Percentiles rank a stretch among this genome's conserved stretches.
These are phyloP conservation scores for Poecile montanus DNA, from an alignment of 2,797 vertebrate species.

Conservation along the genomic window DNA sequence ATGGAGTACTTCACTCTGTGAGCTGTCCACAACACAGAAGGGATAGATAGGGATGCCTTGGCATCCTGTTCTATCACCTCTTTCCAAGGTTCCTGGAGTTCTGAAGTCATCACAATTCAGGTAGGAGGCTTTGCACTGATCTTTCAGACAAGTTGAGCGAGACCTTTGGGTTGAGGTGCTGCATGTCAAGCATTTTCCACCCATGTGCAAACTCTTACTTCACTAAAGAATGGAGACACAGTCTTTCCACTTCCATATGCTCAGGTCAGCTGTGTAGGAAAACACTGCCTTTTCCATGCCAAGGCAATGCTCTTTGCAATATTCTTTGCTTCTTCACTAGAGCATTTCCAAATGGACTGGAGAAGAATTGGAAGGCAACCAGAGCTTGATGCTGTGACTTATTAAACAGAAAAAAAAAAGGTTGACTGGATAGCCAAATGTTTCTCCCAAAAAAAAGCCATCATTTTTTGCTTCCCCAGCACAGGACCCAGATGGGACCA, in stretches of 20 bases:
- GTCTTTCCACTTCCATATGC: background rate
- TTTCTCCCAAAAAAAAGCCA: background rate
- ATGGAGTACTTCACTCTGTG: background rate
- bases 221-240: background rate
- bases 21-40: background rate
- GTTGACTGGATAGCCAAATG: background rate
- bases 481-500: slow-evolving; percentile 35
- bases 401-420: background rate
- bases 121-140: background rate
- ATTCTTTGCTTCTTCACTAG: background rate
- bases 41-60: background rate
- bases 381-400: background rate
- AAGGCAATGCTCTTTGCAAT: background rate
- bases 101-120: background rate
- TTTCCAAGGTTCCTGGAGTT: background rate
- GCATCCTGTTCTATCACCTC: background rate
- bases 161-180: background rate
- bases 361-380: slow-evolving; percentile 5
- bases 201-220: background rate
- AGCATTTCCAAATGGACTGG: background rate
- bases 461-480: slow-evolving; percentile 4
- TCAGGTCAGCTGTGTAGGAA: background rate
- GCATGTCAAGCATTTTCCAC: background rate
- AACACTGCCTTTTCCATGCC: background rate
- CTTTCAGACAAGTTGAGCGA: background rate